Percentiles rank a stretch among this genome's conserved stretches.
Evolutionary conservation across 2,113 vertebrate genomes (phyloP).

Genomic region (Leucosticte australis): DNA sequence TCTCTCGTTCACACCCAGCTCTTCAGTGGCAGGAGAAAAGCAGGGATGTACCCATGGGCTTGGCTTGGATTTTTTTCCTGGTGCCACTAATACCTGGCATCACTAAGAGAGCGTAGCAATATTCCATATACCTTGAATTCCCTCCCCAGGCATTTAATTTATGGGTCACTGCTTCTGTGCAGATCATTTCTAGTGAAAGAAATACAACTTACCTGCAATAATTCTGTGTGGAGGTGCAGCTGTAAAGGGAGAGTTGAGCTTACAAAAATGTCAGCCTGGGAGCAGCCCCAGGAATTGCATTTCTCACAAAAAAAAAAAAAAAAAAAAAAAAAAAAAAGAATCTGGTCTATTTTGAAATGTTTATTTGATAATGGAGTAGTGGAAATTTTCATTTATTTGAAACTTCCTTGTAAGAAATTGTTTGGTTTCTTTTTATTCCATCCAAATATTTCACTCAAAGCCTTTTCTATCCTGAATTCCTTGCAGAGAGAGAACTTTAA

Average conservation of each 20-base stretch:
- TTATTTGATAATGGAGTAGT: background rate
- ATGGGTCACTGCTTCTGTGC: background rate
- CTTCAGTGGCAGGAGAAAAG: background rate
- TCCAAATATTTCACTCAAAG: background rate
- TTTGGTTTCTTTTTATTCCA: background rate
- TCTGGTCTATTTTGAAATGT: background rate
- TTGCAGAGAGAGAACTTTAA: background rate
- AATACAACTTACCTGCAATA: background rate
- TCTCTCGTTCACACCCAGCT: rapidly evolving
- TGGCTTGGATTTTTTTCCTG: background rate
- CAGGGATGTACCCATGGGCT: background rate
- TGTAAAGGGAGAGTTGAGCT: background rate
- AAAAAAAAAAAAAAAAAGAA: background rate
- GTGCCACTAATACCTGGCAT: background rate
- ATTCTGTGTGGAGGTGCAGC: background rate
- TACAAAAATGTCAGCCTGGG: background rate
- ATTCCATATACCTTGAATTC: background rate
- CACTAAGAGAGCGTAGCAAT: rapidly evolving
- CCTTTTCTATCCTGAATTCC: background rate
- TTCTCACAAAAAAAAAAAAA: background rate
- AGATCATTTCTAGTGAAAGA: constrained; percentile 2
- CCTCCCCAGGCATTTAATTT: background rate
- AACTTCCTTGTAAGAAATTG: background rate
- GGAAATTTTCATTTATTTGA: background rate
- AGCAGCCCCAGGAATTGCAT: background rate